Evolutionary conservation across 2,888 invertebrate species (phyloP), one percentile per base, ranked within the genome.

Genomic region (Linnaemya tessellans): DNA sequence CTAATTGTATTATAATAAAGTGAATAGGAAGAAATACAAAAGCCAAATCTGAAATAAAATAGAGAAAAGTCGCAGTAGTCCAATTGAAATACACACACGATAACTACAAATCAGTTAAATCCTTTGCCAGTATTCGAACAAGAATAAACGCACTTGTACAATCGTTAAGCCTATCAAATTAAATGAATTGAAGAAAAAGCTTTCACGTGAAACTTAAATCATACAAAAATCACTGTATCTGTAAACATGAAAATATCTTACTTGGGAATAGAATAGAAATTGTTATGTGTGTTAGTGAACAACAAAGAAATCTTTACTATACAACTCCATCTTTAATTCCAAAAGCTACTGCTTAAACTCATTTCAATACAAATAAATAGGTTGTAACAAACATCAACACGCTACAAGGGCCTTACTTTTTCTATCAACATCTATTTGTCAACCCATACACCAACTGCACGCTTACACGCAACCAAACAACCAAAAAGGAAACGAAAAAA

Each of bases 1-100:
- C 64, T 83, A 83, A 83, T 83, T 83, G 64, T 58, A 71, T 78
- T 83, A 83, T 60, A 65, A 73, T 78, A 71, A 65, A 83, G 58
- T 71, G 65, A 71, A 71, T 77, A 30, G 56, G 10, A 18, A 41
- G n/a, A 30, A 64, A 56, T n/a, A 3, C n/a, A 56, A 38, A 58
- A 18, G 15, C 22, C 35, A 58, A 71, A 80, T n/a, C 43, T 18
- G 11, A 30, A 68, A 35, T 4, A 18, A 10, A 51, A 56, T 30
- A 65, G 38, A 25, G 58, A 22, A 10, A 70, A 70, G 15, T 20
- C 5, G 30, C 22, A 49, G 30, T 22, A 49, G 51, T 67, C 58
- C 38, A 68, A 70, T 54, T 68, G 35, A 75, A 54, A 64, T 25
- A 38, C 22, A 30, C 11, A 46, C 38, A 35, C 5, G 22, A 64